Evolutionary conservation across 2,888 invertebrate genomes (phyloP).

Genomic region (Phorcus lineatus): DNA sequence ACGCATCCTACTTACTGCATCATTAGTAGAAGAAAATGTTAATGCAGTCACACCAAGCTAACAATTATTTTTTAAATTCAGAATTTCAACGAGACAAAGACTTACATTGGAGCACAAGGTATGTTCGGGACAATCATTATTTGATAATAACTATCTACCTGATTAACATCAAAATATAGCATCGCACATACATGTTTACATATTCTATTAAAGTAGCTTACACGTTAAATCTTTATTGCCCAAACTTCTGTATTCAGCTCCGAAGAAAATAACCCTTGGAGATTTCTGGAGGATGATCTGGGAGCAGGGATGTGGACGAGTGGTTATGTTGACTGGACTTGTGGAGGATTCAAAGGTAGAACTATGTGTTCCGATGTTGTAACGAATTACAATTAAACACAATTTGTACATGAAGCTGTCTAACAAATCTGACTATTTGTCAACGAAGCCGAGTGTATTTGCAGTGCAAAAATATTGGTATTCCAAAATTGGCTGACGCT

Average conservation of each 20-base stretch:
- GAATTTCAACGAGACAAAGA: background rate
- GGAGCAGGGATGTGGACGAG: background rate
- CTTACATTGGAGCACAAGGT: background rate
- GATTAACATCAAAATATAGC: too few relatives aligned
- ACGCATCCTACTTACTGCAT: too few relatives aligned
- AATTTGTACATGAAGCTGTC: too few relatives aligned
- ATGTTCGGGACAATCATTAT: too few relatives aligned
- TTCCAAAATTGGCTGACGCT: too few relatives aligned
- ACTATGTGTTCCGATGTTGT: background rate
- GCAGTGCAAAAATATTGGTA: too few relatives aligned
- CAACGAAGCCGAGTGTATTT: too few relatives aligned
- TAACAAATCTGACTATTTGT: too few relatives aligned
- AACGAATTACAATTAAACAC: too few relatives aligned
- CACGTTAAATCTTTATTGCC: background rate
- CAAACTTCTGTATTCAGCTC: background rate
- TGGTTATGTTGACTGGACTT: background rate
- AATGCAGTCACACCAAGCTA: too few relatives aligned
- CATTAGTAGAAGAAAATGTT: too few relatives aligned
- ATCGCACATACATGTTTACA: background rate
- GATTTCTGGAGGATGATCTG: conserved; percentile 9
- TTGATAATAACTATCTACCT: too few relatives aligned
- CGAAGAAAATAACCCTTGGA: background rate
- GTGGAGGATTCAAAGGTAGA: background rate
- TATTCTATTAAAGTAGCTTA: background rate
- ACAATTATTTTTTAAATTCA: background rate